Conservation (phyloP, 2,888 invertebrate genomes). For the Sphaerophoria taeniata region DNA sequence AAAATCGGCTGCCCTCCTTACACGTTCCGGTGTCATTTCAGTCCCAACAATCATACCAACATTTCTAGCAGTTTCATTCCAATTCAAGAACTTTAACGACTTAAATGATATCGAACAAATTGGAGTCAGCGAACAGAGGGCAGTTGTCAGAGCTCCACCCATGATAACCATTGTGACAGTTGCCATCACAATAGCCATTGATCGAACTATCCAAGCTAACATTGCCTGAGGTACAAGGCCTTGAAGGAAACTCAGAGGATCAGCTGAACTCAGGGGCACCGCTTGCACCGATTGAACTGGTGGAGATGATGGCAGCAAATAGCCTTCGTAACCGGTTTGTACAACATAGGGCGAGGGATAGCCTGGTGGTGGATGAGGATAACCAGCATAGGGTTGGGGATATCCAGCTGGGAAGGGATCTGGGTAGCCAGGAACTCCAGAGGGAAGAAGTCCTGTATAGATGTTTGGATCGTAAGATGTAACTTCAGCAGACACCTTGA, state of each 20-base stretch:
- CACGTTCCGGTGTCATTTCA: conserved; percentile 84
- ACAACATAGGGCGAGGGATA: conserved; percentile 80
- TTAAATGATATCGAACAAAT: conserved; percentile 84
- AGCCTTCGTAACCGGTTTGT: conserved; percentile 83
- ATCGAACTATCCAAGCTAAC: conserved; percentile 81
- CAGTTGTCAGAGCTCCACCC: conserved; percentile 84
- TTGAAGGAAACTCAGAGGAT: conserved; percentile 75
- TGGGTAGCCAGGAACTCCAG: conserved; percentile 81
- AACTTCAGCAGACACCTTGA: conserved; percentile 75
- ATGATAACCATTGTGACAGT: conserved; percentile 83
- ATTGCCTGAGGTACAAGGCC: conserved; percentile 78
- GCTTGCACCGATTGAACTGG: conserved; percentile 70
- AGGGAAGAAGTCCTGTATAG: conserved; percentile 78
- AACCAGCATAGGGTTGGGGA: conserved; percentile 75
- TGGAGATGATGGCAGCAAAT: conserved; percentile 80
- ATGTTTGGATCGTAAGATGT: conserved; percentile 78
- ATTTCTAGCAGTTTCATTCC: conserved; percentile 78
- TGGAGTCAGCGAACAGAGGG: conserved; percentile 85
- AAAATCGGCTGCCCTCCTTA: conserved; percentile 84
- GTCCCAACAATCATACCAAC: conserved; percentile 80
- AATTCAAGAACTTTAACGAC: conserved; percentile 79
- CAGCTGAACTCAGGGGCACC: conserved; percentile 59
- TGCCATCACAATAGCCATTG: conserved; percentile 82
- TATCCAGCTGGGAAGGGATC: conserved; percentile 79
- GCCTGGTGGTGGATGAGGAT: conserved; percentile 70